These are phyloP conservation scores for Brachionus sp. DNA, from an alignment of 1,140 invertebrate species.

Conservation along the genomic window DNA sequence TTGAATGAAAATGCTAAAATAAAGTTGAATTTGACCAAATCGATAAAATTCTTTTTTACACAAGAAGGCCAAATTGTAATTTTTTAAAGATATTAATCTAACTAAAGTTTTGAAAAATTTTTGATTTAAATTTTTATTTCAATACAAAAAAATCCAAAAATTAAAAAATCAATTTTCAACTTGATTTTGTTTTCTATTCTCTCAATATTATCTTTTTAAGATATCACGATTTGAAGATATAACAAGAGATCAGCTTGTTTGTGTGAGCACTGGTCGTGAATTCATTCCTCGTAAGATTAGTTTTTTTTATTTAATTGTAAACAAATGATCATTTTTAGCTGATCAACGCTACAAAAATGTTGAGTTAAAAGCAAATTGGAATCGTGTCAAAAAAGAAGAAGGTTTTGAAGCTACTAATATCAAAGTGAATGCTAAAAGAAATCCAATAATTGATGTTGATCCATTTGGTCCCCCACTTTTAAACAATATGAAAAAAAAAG, in stretches of 20 bases:
- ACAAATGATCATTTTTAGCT: neutral
- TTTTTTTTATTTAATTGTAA: neutral
- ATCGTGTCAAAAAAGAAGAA: slow-evolving; percentile 54
- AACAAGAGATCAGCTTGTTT: slow-evolving; percentile 52
- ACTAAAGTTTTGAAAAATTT: too few species aligned
- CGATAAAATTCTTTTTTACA: slow-evolving; percentile 53
- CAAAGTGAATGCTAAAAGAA: slow-evolving; percentile 47
- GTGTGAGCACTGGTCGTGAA: slow-evolving; percentile 52
- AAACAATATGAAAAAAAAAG: neutral
- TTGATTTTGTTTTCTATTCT: neutral
- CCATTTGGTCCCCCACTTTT: slow-evolving; percentile 30
- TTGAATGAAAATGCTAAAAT: slow-evolving; percentile 53
- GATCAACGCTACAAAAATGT: slow-evolving; percentile 48
- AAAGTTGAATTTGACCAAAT: slow-evolving; percentile 55
- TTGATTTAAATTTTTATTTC: too few species aligned
- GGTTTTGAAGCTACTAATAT: slow-evolving; percentile 55
- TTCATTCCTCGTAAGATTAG: slow-evolving; percentile 49
- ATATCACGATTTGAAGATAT: slow-evolving; percentile 52
- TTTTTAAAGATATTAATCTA: too few species aligned
- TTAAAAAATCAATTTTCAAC: neutral
- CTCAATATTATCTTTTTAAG: slow-evolving; percentile 46
- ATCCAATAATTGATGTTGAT: slow-evolving; percentile 21
- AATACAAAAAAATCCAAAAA: neutral
- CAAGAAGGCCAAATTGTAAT: slow-evolving; percentile 54
- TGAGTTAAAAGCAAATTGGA: slow-evolving; percentile 58